Percentiles rank a stretch among this genome's conserved stretches.
Evolutionary conservation across 2,797 vertebrate species (phyloP).

Genomic region (Tenualosa thibaudeaui): DNA sequence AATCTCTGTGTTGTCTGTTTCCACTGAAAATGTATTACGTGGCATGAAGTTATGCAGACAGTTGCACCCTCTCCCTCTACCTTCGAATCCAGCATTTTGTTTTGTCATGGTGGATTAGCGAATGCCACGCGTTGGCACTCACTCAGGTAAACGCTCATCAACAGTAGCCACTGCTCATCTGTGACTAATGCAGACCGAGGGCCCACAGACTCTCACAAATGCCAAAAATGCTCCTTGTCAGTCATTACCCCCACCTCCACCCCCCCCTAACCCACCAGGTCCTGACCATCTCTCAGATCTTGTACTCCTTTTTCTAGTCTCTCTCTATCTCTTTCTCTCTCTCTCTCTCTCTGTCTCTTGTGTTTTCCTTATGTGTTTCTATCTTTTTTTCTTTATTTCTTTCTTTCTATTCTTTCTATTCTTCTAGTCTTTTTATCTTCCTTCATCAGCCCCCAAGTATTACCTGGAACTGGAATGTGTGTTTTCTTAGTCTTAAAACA

Average conservation of each 20-base stretch:
- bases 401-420: background rate
- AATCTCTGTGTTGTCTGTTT: background rate
- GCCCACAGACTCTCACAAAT: slow-evolving; percentile 22
- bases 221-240: slow-evolving; percentile 2
- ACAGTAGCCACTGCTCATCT: slow-evolving; percentile 27
- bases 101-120: slow-evolving; percentile 19
- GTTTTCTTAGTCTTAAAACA: slow-evolving; percentile 20
- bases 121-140: background rate
- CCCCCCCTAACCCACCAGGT: background rate
- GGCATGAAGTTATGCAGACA: slow-evolving; percentile 9
- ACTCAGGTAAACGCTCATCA: background rate
- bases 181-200: slow-evolving; percentile 34
- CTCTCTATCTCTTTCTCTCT: background rate
- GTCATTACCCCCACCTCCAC: background rate
- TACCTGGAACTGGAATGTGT: background rate
- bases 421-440: slow-evolving; percentile 21
- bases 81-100: background rate
- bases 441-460: background rate
- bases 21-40: background rate
- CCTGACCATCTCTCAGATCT: background rate
- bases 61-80: background rate
- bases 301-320: background rate
- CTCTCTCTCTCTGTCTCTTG: too few relatives aligned
- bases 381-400: background rate
- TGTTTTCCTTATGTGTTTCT: background rate